phyloP scores from a whole-genome alignment of 2,888 invertebrate species.

The Macrophya alboannulata region DNA sequence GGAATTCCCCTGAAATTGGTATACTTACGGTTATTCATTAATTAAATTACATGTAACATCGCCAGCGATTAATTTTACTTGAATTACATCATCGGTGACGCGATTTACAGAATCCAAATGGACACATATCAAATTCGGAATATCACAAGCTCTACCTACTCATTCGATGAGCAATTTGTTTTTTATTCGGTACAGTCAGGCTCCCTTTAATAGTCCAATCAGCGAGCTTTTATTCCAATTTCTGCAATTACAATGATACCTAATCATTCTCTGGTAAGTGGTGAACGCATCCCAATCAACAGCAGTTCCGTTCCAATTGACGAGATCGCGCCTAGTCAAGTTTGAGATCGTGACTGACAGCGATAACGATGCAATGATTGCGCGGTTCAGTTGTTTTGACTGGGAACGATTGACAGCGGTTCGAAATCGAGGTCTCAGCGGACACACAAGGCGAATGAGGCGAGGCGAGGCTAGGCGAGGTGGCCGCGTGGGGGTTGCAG shows the following conservation, averaged over 20 bases:
- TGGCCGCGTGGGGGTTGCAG: neutral
- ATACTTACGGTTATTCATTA: slow-evolving; percentile 15
- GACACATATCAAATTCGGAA: neutral
- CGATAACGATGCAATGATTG: slow-evolving; percentile 46
- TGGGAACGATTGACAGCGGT: slow-evolving; percentile 52
- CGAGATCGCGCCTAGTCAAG: slow-evolving; percentile 34
- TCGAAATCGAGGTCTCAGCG: slow-evolving; percentile 40
- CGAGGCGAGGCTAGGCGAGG: neutral
- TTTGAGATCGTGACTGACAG: slow-evolving; percentile 29
- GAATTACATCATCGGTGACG: neutral
- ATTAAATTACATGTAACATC: slow-evolving; percentile 28
- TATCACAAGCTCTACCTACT: neutral
- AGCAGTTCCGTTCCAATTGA: neutral
- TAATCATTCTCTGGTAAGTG: neutral
- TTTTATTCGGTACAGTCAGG: neutral
- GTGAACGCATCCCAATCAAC: neutral
- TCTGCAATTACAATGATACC: neutral
- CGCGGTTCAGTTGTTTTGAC: slow-evolving; percentile 55
- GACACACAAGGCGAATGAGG: slow-evolving; percentile 24
- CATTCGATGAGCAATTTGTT: neutral
- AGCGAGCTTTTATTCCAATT: neutral
- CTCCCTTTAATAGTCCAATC: neutral
- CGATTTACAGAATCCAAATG: neutral
- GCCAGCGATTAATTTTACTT: slow-evolving; percentile 9
- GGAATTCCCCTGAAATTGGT: slow-evolving; percentile 28